Percentiles rank a stretch among this genome's conserved stretches.
phyloP scores from a whole-genome alignment of 1,140 invertebrate genomes.

The Drosophila insularis region DNA sequence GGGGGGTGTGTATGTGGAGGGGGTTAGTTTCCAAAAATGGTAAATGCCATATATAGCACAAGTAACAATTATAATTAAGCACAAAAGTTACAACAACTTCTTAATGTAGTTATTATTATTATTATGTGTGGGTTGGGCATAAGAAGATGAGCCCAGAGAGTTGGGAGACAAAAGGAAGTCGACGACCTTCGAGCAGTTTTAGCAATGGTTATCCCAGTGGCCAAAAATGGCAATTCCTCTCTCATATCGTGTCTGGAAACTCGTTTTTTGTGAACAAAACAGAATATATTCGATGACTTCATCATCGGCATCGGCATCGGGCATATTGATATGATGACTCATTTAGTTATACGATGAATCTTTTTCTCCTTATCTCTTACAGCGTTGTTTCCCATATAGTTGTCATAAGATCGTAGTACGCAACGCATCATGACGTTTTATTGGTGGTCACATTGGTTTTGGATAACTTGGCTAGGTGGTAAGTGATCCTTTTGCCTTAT shows the following conservation, averaged over 20 bases:
- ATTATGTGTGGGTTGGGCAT: conserved; percentile 9
- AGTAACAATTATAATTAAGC: conserved; percentile 7
- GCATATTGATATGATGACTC: conserved; percentile 24
- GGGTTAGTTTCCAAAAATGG: conserved; percentile 5
- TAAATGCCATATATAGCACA: background rate
- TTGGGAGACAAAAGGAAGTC: conserved; percentile 22
- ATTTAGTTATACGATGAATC: conserved; percentile 18
- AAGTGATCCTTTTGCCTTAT: background rate
- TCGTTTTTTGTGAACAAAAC: conserved; percentile 6
- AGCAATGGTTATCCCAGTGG: conserved; percentile 29
- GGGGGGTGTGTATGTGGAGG: background rate
- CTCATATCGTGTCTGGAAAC: conserved; percentile 24
- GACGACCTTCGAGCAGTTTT: conserved; percentile 6
- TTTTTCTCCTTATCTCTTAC: conserved; percentile 21
- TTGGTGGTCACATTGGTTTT: conserved; percentile 89
- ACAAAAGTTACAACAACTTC: conserved; percentile 15
- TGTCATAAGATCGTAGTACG: conserved; percentile 62
- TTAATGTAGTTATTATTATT: background rate
- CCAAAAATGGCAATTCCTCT: conserved; percentile 29
- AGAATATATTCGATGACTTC: conserved; percentile 35
- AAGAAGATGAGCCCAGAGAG: conserved; percentile 24
- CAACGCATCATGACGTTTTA: conserved; percentile 86
- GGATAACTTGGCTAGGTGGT: conserved; percentile 84
- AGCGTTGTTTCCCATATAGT: conserved; percentile 37
- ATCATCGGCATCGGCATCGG: conserved; percentile 24